Base-by-base conservation (phyloP, 2,797 vertebrate genomes). In the Poecilia gillii region DNA sequence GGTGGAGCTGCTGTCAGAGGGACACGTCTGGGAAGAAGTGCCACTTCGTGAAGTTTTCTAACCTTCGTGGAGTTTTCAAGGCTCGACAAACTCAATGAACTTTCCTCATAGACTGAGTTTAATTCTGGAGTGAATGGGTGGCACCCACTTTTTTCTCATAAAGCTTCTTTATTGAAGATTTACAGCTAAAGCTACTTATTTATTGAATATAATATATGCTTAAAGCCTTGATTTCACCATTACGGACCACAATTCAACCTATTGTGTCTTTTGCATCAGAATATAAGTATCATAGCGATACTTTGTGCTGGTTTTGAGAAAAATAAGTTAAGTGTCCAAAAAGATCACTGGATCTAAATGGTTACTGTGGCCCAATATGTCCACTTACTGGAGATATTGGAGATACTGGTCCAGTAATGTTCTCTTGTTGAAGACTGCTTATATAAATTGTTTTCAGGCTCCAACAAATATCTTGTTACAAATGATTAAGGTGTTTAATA, bases 41-140 rank as follows among this genome's bases (percentile, higher is more conserved):
- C 66, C 74, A 55, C 82, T 88, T 62, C n/a, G 64, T 89, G 78
- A 91, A 85, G 87, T 92, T 90, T 82, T 87, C 59, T 76, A 84
- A 80, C 76, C 81, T 80, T 87, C 43, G 0, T n/a, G 43, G 76
- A 90, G 87, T 92, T 91, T 90, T 90, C 90, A 91, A 93, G 90
- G 90, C 75, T 76, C 43, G 59, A 16, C 12, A 36, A 75, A 78
- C 25, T 87, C 80, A 81, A 85, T 75, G 23, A 47, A 4, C 51
- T 55, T 28, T 82, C 12, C 4, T 6, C 0, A 14, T 33, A 43
- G 53, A 43, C 11, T 49, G 25, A 39, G 51, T 62, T 62, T 49
- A 25, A 55, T n/a, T 39, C 51, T 2, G 0, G 31, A 85, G 71
- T 70, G 14, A 70, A 33, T 73, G 75, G 72, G 64, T 78, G 75